phyloP scores from a whole-genome alignment of 2,113 vertebrate genomes.

The Tragulus kanchil region DNA sequence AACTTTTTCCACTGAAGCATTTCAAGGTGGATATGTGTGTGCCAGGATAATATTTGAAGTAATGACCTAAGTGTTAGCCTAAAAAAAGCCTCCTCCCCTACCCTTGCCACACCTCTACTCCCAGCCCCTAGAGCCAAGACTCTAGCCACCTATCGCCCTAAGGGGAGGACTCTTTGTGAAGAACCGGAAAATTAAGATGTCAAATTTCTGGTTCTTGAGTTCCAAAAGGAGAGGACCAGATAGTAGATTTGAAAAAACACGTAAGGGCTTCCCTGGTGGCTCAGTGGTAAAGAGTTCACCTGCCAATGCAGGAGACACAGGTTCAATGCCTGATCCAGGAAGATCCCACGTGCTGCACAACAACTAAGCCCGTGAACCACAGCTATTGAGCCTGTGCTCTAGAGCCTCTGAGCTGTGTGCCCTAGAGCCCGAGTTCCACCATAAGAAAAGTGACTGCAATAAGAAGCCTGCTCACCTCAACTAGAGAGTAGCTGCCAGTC shows the following conservation, averaged over 20 bases:
- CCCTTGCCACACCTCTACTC: neutral
- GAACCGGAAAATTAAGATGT: conserved; percentile 16
- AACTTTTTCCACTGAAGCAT: conserved; percentile 63
- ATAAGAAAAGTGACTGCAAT: too few relatives aligned
- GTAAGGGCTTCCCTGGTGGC: neutral
- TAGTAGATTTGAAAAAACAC: conserved; percentile 8
- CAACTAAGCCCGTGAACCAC: too few relatives aligned
- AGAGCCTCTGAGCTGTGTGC: too few relatives aligned
- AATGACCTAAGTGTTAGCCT: conserved; percentile 17
- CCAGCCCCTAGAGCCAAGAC: neutral
- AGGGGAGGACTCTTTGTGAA: neutral
- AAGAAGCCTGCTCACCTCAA: too few relatives aligned
- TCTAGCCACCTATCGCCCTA: neutral
- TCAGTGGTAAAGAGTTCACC: too few relatives aligned
- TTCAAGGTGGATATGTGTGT: conserved; percentile 20
- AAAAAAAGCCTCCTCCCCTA: neutral
- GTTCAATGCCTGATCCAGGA: too few relatives aligned
- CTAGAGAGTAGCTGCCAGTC: too few relatives aligned
- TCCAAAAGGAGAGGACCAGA: conserved; percentile 33
- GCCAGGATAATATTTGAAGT: conserved; percentile 37
- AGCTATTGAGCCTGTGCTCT: too few relatives aligned
- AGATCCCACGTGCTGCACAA: too few relatives aligned
- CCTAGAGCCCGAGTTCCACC: too few relatives aligned
- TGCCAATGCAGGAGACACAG: too few relatives aligned
- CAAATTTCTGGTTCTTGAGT: neutral